These are phyloP conservation scores for Aphidius ervi DNA, from an alignment of 1,140 invertebrate genomes.

Conservation along the genomic window DNA sequence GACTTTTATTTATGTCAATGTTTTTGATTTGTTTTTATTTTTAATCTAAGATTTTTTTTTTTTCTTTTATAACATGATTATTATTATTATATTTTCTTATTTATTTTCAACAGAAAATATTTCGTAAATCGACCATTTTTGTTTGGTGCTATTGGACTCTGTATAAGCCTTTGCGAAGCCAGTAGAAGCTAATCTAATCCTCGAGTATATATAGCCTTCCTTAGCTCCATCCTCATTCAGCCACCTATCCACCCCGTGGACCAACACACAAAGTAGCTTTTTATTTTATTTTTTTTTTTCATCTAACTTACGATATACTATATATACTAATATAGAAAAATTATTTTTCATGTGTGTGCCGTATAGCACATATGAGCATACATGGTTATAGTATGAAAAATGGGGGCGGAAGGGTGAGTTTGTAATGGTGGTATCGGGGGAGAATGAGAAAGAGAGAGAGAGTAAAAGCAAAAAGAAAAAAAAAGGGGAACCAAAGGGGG, in stretches of 20 bases:
- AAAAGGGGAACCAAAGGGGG: conserved; percentile 16
- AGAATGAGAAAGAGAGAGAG: conserved; percentile 6
- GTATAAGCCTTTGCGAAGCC: conserved; percentile 19
- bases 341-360: not conserved
- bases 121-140: conserved; percentile 16
- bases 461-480: conserved; percentile 16
- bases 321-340: conserved; percentile 2
- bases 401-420: conserved; percentile 14
- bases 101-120: conserved; percentile 16
- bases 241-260: no score
- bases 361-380: not conserved
- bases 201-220: conserved; percentile 18
- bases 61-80: not conserved
- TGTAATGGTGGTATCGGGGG: conserved; percentile 14
- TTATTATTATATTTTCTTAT: conserved; percentile 3
- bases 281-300: conserved; percentile 10
- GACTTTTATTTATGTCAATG: conserved; percentile 8
- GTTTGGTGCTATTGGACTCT: conserved; percentile 17
- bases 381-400: conserved; percentile 8
- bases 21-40: conserved; percentile 2
- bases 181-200: conserved; percentile 24
- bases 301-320: conserved; percentile 8
- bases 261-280: conserved; percentile 12
- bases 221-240: not conserved
- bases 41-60: not conserved